These are phyloP conservation scores for Potorous gilbertii DNA, from an alignment of 2,797 vertebrate genomes.

Conservation along the genomic window DNA sequence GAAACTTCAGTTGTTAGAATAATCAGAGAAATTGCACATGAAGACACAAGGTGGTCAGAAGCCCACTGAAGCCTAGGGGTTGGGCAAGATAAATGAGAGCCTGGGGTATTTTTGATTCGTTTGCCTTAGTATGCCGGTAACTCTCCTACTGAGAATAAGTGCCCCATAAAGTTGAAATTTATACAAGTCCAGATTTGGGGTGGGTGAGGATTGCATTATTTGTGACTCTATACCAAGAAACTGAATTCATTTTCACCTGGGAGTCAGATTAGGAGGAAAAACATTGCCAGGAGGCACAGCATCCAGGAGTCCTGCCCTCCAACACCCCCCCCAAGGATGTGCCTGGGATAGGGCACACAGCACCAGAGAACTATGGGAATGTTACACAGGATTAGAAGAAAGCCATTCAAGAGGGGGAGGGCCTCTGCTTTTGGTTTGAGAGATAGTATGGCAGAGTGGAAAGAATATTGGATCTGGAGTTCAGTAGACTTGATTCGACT, in stretches of 20 bases:
- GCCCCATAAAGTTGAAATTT: background rate
- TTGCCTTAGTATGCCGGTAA: background rate
- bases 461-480: background rate
- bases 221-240: background rate
- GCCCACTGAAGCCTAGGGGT: background rate
- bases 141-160: background rate
- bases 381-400: background rate
- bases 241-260: background rate
- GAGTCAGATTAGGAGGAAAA: background rate
- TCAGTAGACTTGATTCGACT: background rate
- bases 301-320: background rate
- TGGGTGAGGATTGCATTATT: background rate
- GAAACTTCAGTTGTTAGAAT: background rate
- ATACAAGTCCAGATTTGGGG: background rate
- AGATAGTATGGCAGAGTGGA: background rate
- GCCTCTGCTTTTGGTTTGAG: background rate
- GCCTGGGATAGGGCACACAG: background rate
- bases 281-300: background rate
- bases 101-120: background rate
- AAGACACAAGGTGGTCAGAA: background rate
- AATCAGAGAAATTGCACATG: background rate
- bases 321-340: background rate
- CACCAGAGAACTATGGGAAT: background rate
- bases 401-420: background rate
- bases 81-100: background rate